These are phyloP conservation scores for Haliaeetus leucogaster DNA, from an alignment of 2,113 vertebrate species.

Conservation along the genomic window DNA sequence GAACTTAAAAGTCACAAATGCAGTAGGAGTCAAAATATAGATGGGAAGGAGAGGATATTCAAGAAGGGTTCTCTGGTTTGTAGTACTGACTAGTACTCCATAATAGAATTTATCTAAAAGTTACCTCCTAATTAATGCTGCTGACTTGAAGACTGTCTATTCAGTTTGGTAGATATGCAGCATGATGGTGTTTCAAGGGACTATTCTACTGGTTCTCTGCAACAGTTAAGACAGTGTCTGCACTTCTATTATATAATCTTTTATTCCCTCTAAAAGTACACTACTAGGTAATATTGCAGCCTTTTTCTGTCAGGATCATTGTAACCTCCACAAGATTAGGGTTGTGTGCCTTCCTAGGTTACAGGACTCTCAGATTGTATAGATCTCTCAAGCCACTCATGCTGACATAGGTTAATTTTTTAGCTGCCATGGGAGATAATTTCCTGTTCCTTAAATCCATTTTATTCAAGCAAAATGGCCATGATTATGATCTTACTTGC, in stretches of 20 bases:
- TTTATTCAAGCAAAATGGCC: background rate
- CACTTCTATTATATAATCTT: background rate
- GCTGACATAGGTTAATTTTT: background rate
- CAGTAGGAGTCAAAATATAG: background rate
- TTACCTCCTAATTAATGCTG: background rate
- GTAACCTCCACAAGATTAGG: background rate
- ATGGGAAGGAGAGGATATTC: background rate
- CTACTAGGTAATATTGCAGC: background rate
- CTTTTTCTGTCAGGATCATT: background rate
- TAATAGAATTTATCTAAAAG: constrained; percentile 7
- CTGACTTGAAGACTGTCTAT: background rate
- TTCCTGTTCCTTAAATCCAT: background rate
- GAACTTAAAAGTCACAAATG: background rate
- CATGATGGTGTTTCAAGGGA: background rate
- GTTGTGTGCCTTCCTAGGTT: background rate
- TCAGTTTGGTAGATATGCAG: background rate
- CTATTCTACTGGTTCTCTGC: background rate
- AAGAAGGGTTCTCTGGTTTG: background rate
- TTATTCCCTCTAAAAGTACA: background rate
- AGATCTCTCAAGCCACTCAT: background rate
- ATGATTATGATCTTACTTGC: background rate
- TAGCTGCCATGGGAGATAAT: background rate
- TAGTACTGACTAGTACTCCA: background rate
- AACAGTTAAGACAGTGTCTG: background rate
- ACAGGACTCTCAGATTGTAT: background rate